Evolutionary conservation across 2,797 vertebrate genomes (phyloP), one percentile per base, ranked within the genome.

Genomic region (Zalophus californianus): DNA sequence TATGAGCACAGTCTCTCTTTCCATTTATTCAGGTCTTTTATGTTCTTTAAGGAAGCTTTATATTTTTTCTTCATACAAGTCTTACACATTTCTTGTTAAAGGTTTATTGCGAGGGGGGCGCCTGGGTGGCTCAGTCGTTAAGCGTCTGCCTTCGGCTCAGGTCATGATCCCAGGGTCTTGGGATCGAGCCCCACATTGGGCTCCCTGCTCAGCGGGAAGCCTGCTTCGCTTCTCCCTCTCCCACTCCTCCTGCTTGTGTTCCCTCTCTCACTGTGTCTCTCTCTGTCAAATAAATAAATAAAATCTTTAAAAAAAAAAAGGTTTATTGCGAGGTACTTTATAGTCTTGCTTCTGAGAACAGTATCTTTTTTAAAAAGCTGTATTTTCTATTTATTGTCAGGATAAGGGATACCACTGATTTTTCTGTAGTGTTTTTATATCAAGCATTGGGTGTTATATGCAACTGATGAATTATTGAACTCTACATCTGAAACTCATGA

Each of bases 371-470:
- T 0, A 0, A n/a, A 75, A 77, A 78, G 78, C 68, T 35, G 21
- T 12, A 75, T 48, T 83, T 94, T n/a, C 44, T 73, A 64, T 54
- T 50, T 75, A 83, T 48, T 73, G 35, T 35, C 68, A 90, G 35
- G 16, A 75, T 44, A 94, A 82, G 56, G 58, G 29, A 90, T 89
- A 84, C 9, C 60, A 84, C 0, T 88, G 27, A 62, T 87, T 94
- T 87, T 72, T 82, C 54, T 94, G 25, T 82, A 60, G 87, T 88
- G 54, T 72, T 88, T 94, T 82, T 62, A 41, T 73, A 80, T 64
- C 15, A 35, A 68, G 66, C 66, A 68, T 18, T 35, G n/a, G 64
- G n/a, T 35, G 9, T 68, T 20, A 35, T 15, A 68, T 20, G 10
- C 18, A 68, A 35, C n/a, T 35, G 18, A 68, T 21, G 66, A 68